Evolutionary conservation across 2,888 invertebrate species (phyloP), one percentile per base, ranked within the genome.

Genomic region (Schizotus pectinicornis): DNA sequence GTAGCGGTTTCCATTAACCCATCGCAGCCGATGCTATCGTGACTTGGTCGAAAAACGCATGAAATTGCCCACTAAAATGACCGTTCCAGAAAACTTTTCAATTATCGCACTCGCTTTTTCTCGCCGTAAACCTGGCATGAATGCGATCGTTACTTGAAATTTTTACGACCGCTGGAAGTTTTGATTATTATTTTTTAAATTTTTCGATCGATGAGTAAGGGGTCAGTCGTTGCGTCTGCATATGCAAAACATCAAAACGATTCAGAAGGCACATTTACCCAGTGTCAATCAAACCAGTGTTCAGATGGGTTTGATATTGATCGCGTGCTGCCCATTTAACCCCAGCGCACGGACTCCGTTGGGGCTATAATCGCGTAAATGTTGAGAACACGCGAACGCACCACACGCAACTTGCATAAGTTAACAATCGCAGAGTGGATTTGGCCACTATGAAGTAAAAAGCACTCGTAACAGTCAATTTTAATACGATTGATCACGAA

Each of bases 371-470:
- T 78, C 72, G 74, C 68, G 65, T 65, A 64, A 63, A 69, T 57
- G 50, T 34, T 42, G 62, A 61, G 62, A 67, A 72, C 77, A 77
- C 77, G 78, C 78, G 64, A 76, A 76, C 74, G 75, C 77, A 75
- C 66, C 67, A 60, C 78, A 78, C 77, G 77, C 77, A 77, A 76
- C 75, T 75, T 76, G 77, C 77, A 77, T 76, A 76, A 77, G 73
- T 74, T 71, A 71, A 72, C 71, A 73, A 71, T 70, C 69, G 64
- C 47, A 62, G 64, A 73, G 67, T 68, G 70, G 70, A 66, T 68
- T 71, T 63, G 68, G 67, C 71, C 72, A 70, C 68, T 69, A 63
- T 56, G 63, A 63, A 62, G 56, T 61, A 62, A 62, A 68, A 65
- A 62, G 60, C 65, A 68, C 67, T 70, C 62, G 66, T 67, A 65